phyloP scores from a whole-genome alignment of 2,888 invertebrate genomes.

The Ditula angustiorana region DNA sequence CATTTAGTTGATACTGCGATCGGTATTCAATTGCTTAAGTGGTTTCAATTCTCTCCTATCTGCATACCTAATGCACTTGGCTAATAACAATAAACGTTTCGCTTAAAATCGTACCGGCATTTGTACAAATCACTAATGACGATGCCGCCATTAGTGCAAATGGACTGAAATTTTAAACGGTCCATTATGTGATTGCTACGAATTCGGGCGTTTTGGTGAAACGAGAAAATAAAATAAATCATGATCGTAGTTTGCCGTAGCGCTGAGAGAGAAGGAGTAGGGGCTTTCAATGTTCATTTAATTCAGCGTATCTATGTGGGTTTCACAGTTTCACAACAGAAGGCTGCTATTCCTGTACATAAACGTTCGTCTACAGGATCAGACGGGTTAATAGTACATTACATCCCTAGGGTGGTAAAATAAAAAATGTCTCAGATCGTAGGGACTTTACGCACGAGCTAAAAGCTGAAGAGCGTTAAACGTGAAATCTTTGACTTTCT shows the following conservation, averaged over 20 bases:
- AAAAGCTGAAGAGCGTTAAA: too few relatives aligned
- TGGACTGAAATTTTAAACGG: slow-evolving; percentile 15
- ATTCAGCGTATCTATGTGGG: too few relatives aligned
- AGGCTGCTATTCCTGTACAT: too few relatives aligned
- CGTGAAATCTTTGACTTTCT: too few relatives aligned
- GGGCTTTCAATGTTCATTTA: too few relatives aligned
- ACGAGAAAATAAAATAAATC: not conserved
- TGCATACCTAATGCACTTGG: not conserved
- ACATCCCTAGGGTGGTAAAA: too few relatives aligned
- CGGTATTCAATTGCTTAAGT: not conserved
- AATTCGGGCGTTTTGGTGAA: not conserved
- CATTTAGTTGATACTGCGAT: not conserved
- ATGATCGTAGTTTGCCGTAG: not conserved
- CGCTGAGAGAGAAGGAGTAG: not conserved
- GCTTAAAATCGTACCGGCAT: not conserved
- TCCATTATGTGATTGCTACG: not conserved
- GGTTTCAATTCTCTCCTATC: not conserved
- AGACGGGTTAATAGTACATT: too few relatives aligned
- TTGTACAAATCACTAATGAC: slow-evolving; percentile 1
- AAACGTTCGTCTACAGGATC: too few relatives aligned
- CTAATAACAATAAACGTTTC: not conserved
- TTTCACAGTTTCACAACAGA: too few relatives aligned
- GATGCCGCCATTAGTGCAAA: slow-evolving; percentile 20
- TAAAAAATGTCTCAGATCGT: too few relatives aligned
- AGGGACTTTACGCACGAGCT: too few relatives aligned